These are phyloP conservation scores for Tapirus indicus DNA, from an alignment of 2,797 vertebrate genomes.

Conservation along the genomic window DNA sequence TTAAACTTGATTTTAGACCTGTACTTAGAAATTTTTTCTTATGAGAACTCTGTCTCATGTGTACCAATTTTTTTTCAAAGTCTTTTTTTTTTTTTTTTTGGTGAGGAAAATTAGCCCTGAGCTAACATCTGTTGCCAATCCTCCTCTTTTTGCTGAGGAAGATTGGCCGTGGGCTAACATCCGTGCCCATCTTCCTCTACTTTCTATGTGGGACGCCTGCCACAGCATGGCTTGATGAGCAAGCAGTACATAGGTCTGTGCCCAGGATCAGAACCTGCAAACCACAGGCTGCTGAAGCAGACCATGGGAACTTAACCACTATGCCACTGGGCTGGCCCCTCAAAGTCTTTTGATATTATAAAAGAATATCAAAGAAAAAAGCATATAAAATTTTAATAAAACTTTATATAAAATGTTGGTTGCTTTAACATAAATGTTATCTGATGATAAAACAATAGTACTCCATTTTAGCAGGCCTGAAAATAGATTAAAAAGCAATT, in stretches of 20 bases:
- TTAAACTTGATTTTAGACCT: neutral
- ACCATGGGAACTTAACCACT: too few species aligned
- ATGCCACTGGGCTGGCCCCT: neutral
- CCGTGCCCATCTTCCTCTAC: too few species aligned
- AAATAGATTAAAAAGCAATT: slow-evolving; percentile 26
- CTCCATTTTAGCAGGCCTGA: neutral
- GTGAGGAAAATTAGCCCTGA: too few species aligned
- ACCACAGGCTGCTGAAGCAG: too few species aligned
- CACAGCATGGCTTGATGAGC: too few species aligned
- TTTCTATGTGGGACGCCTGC: too few species aligned
- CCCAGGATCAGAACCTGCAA: too few species aligned
- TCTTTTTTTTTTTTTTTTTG: neutral
- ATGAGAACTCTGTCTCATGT: slow-evolving; percentile 29
- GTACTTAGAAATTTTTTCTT: neutral
- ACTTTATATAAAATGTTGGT: neutral
- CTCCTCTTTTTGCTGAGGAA: too few species aligned
- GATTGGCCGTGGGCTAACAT: too few species aligned
- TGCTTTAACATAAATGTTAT: neutral
- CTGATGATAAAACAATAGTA: slow-evolving; percentile 35
- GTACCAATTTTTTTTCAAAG: neutral
- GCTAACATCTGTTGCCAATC: too few species aligned
- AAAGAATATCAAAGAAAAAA: slow-evolving; percentile 15
- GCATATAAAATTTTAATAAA: neutral
- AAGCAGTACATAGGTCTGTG: too few species aligned
- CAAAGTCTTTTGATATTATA: neutral